Evolutionary conservation across 1,140 invertebrate species (phyloP), one percentile per base, ranked within the genome.

Genomic region (Temnothorax longispinosus): DNA sequence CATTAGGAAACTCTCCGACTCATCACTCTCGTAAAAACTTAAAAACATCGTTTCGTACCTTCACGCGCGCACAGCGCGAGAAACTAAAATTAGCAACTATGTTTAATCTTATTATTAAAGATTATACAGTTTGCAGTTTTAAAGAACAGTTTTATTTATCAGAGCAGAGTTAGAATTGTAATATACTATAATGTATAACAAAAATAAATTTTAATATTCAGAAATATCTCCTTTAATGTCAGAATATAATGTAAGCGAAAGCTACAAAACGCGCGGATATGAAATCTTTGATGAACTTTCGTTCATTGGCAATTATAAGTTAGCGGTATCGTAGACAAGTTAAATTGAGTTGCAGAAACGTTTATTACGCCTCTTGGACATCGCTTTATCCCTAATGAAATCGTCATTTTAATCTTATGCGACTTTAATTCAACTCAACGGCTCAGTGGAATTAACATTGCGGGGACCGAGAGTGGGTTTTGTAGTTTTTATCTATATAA

Each of bases 331-430:
- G n/a, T 54, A 65, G 13, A 2, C 44, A 21, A 62, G 21, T 35
- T 27, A 27, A 21, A 56, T 78, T 2, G 21, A 56, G 27, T 78
- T 47, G 35, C 58, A 13, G 65, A 69, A 85, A 76, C 56, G 60
- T 64, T 88, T 64, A 87, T 75, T 81, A 60, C 58, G 4, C 18
- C 8, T 7, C 52, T 21, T 15, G 62, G 11, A n/a, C 15, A 15
- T 4, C 4, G n/a, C 13, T 41, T 86, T 52, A n/a, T 32, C 58
- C 56, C 35, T 87, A 85, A 89, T 85, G 60, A 65, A 85, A 89
- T 87, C 41, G 56, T 38, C 35, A 75, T 90, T 89, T 89, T 90
- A 87, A 89, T 89, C 84, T 89, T 44, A 52, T 35, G 21, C 1
- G 4, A 64, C 21, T 67, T 60, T 86, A 69, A 78, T 50, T 77